Percentiles rank a stretch among this genome's conserved stretches.
phyloP scores from a whole-genome alignment of 2,113 vertebrate species.

The Poeciliopsis retropinna region DNA sequence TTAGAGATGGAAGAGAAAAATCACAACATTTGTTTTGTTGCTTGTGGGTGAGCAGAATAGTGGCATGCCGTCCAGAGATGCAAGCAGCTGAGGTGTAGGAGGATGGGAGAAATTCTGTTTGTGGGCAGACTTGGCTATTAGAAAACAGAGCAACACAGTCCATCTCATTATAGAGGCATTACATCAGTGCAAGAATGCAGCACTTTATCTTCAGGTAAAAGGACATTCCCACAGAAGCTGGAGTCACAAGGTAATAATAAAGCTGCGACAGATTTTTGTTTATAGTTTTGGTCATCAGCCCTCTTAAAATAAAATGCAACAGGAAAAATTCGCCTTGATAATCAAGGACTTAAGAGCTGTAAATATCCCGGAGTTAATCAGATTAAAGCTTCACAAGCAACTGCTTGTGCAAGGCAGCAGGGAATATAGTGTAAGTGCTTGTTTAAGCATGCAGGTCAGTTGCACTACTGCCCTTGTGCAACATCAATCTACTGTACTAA shows the following conservation, averaged over 20 bases:
- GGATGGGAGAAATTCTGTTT: conserved; percentile 61
- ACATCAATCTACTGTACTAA: not conserved
- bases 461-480: not conserved
- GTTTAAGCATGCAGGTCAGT: conserved; percentile 8
- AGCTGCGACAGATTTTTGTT: not conserved
- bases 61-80: conserved; percentile 52
- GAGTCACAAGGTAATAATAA: not conserved
- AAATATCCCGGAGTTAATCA: conserved; percentile 74
- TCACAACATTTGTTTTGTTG: conserved; percentile 31
- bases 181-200: conserved; percentile 31
- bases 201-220: conserved; percentile 10
- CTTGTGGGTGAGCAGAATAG: conserved; percentile 48
- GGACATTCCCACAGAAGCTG: conserved; percentile 18
- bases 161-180: conserved; percentile 29
- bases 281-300: not conserved
- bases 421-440: conserved; percentile 9
- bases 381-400: conserved; percentile 67
- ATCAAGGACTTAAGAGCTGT: conserved; percentile 63
- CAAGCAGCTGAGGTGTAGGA: conserved; percentile 72
- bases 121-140: conserved; percentile 67
- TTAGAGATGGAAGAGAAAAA: conserved; percentile 12
- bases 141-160: conserved; percentile 48
- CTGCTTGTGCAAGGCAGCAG: conserved; percentile 20
- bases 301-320: conserved; percentile 11
- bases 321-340: conserved; percentile 65